Conservation (phyloP, 2,888 invertebrate species). For the Leptinotarsa juncta region DNA sequence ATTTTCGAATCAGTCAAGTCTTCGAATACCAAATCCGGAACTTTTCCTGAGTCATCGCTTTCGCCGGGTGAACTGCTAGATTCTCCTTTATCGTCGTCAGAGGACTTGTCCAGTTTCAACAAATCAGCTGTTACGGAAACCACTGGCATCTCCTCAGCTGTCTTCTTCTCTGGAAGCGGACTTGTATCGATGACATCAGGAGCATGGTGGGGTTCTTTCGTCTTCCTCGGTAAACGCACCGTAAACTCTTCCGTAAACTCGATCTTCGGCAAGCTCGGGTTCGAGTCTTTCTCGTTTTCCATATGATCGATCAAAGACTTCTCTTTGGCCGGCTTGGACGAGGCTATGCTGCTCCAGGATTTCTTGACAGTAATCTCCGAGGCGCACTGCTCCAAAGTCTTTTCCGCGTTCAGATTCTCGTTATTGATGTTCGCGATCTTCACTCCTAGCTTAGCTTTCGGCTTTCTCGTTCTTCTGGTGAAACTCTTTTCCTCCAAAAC, state of each 20-base stretch:
- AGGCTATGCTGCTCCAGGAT: slow-evolving; percentile 71
- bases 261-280: slow-evolving; percentile 43
- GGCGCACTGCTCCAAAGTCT: slow-evolving; percentile 38
- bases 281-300: slow-evolving; percentile 45
- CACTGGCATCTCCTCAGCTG: slow-evolving; percentile 24
- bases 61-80: slow-evolving; percentile 69
- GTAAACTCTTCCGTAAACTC: slow-evolving; percentile 51
- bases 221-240: slow-evolving; percentile 49
- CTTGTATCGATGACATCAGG: slow-evolving; percentile 55
- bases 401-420: slow-evolving; percentile 46
- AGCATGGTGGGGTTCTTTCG: slow-evolving; percentile 28
- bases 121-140: slow-evolving; percentile 56
- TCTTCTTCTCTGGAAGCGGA: slow-evolving; percentile 46
- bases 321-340: slow-evolving; percentile 53
- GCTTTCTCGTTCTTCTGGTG: slow-evolving; percentile 59
- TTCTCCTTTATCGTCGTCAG: slow-evolving; percentile 70
- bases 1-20: slow-evolving; percentile 59
- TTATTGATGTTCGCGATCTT: slow-evolving; percentile 55
- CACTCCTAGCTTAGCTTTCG: slow-evolving; percentile 63
- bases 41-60: slow-evolving; percentile 68
- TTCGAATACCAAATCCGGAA: slow-evolving; percentile 55
- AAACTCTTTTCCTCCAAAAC: slow-evolving; percentile 48
- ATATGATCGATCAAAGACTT: slow-evolving; percentile 39
- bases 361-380: slow-evolving; percentile 59
- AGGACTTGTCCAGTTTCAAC: slow-evolving; percentile 67